Percentiles rank a stretch among this genome's conserved stretches.
Conservation (phyloP, 1,140 invertebrate species). For the Xylocopa sonorina region DNA sequence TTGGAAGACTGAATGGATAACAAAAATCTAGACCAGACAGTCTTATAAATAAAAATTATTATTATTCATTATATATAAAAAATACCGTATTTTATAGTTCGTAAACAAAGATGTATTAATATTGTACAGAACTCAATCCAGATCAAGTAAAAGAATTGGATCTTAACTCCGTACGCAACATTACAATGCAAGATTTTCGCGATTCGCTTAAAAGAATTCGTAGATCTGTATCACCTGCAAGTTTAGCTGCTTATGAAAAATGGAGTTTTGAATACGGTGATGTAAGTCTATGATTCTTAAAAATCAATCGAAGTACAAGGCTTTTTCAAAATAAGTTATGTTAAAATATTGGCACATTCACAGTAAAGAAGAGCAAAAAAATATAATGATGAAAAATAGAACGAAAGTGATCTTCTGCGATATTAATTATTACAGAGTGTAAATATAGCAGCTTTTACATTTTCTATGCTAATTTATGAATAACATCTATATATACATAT, state of each 20-base stretch:
- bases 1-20: slow-evolving; percentile 30
- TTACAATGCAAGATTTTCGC: slow-evolving; percentile 94
- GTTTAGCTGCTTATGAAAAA: slow-evolving; percentile 93
- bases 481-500: slow-evolving; percentile 24
- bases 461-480: slow-evolving; percentile 52
- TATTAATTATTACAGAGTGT: slow-evolving; percentile 53
- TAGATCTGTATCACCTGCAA: slow-evolving; percentile 93
- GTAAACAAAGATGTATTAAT: slow-evolving; percentile 21
- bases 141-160: slow-evolving; percentile 93
- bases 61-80: background rate
- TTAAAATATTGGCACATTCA: background rate
- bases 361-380: background rate
- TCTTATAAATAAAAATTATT: slow-evolving; percentile 1
- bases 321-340: slow-evolving; percentile 1
- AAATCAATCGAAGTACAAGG: background rate
- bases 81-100: background rate
- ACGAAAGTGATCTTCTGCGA: slow-evolving; percentile 34
- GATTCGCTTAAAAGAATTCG: slow-evolving; percentile 95
- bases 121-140: slow-evolving; percentile 88
- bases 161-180: slow-evolving; percentile 91
- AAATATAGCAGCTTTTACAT: slow-evolving; percentile 49
- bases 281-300: slow-evolving; percentile 85
- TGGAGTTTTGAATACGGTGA: slow-evolving; percentile 98
- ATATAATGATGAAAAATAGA: background rate
- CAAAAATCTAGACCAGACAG: slow-evolving; percentile 15